phyloP scores from a whole-genome alignment of 1,140 invertebrate genomes.

The Drosophila kikkawai region DNA sequence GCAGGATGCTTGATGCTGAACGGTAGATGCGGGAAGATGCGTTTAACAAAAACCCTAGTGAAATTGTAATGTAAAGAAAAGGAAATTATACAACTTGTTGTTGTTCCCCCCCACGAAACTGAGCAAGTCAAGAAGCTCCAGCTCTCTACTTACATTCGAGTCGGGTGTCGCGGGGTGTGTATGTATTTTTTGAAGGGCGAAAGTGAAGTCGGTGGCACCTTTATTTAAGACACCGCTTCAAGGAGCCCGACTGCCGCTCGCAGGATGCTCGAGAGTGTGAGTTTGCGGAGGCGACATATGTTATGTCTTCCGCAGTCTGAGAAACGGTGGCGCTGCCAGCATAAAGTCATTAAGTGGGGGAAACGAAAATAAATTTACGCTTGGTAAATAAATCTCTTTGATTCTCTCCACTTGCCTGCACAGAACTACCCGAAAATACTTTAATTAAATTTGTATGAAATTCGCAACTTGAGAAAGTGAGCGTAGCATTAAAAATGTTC shows the following conservation, averaged over 20 bases:
- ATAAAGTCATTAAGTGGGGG: conserved; percentile 79
- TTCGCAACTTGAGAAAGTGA: conserved; percentile 1
- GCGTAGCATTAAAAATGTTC: not conserved
- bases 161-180: too few relatives aligned
- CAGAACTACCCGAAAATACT: conserved; percentile 66
- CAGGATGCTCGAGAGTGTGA: conserved; percentile 34
- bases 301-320: conserved; percentile 56
- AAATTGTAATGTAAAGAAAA: conserved; percentile 58
- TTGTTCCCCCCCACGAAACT: conserved; percentile 38
- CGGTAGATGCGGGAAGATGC: conserved; percentile 38
- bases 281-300: conserved; percentile 54
- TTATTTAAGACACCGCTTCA: conserved; percentile 61
- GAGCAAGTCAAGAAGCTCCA: conserved; percentile 64
- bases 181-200: conserved; percentile 40
- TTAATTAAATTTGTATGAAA: conserved; percentile 75
- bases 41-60: conserved; percentile 62
- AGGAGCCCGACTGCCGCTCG: conserved; percentile 35
- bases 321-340: conserved; percentile 32
- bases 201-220: conserved; percentile 66
- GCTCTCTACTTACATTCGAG: not conserved
- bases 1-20: conserved; percentile 10
- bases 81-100: conserved; percentile 70
- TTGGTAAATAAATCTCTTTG: conserved; percentile 82
- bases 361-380: conserved; percentile 81
- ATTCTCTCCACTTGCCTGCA: conserved; percentile 47